Conservation (phyloP, 2,113 vertebrate species). For the Cepphus grylle region DNA sequence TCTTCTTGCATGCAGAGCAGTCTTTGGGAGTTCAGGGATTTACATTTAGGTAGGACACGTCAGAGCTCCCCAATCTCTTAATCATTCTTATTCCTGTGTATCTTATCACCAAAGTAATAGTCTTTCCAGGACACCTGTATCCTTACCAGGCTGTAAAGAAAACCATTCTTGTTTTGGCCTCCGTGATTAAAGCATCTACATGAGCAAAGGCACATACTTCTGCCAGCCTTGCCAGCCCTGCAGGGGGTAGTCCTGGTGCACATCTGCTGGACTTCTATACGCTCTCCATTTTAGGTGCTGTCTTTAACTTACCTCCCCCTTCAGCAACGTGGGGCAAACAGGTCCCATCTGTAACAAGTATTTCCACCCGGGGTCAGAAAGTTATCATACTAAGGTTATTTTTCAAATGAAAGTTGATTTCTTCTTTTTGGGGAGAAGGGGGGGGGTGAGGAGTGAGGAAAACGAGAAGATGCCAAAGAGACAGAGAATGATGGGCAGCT, state of each 20-base stretch:
- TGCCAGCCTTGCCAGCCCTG: not conserved
- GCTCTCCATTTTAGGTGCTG: not conserved
- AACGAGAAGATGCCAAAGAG: not conserved
- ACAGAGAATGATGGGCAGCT: constrained; percentile 32
- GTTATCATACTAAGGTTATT: not conserved
- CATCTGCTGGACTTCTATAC: not conserved
- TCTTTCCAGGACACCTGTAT: not conserved
- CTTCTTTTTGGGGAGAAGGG: not conserved
- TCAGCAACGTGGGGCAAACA: not conserved
- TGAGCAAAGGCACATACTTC: not conserved
- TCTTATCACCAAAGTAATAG: not conserved
- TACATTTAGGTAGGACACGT: not conserved
- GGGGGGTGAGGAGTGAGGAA: not conserved
- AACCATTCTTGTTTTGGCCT: not conserved
- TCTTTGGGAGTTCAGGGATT: not conserved
- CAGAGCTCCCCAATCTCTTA: not conserved
- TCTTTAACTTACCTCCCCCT: not conserved
- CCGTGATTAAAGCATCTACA: not conserved
- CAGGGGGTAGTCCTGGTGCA: not conserved
- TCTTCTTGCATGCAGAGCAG: not conserved
- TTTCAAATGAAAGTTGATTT: not conserved
- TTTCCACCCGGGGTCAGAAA: not conserved
- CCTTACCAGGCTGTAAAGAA: not conserved
- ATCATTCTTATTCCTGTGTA: not conserved
- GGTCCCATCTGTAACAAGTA: not conserved